phyloP scores from a whole-genome alignment of 2,888 invertebrate genomes.

The Epistrophella euchroma region DNA sequence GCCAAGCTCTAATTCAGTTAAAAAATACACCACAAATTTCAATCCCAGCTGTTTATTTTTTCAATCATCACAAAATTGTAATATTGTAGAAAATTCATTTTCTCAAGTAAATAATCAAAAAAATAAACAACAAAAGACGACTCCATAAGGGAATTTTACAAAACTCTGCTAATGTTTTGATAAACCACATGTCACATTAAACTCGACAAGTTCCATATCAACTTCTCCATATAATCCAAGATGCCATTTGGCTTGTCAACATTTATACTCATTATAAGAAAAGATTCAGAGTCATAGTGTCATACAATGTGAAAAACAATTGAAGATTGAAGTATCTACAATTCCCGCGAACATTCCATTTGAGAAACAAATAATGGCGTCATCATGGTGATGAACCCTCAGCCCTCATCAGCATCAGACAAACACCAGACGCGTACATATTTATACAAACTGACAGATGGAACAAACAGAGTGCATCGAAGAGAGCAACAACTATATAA shows the following conservation, averaged over 20 bases:
- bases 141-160: neutral
- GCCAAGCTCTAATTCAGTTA: neutral
- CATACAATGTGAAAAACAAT: constrained; percentile 52
- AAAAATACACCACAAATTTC: neutral
- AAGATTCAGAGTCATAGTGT: constrained; percentile 5
- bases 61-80: constrained; percentile 1
- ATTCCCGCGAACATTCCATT: constrained; percentile 45
- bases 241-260: constrained; percentile 43
- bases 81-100: neutral
- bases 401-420: constrained; percentile 36
- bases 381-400: constrained; percentile 33
- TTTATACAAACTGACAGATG: constrained; percentile 59
- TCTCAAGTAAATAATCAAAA: neutral
- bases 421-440: constrained; percentile 50
- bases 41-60: neutral
- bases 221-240: constrained; percentile 65
- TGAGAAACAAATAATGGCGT: constrained; percentile 17
- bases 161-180: constrained; percentile 79
- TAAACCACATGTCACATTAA: constrained; percentile 83
- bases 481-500: constrained; percentile 3
- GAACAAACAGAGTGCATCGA: constrained; percentile 49
- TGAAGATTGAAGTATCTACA: constrained; percentile 63
- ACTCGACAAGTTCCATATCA: constrained; percentile 83
- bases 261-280: neutral
- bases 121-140: neutral